Conservation (phyloP, 2,113 vertebrate species). For the Epinephelus lanceolatus region DNA sequence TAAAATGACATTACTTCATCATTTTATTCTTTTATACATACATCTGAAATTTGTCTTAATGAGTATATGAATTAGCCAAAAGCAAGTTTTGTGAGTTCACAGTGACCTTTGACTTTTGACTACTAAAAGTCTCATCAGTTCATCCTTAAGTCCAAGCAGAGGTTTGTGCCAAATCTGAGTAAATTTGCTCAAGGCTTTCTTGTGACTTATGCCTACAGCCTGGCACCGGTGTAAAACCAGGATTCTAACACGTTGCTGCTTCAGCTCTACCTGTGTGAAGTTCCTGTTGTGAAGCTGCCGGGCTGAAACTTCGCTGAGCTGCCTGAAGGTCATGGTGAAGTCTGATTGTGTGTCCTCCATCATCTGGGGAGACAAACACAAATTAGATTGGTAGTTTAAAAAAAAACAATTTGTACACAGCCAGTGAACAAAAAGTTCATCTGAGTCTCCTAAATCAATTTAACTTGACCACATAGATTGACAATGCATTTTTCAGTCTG, state of each 20-base stretch:
- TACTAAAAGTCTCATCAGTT: too few species aligned
- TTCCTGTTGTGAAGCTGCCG: constrained; percentile 73
- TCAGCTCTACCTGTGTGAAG: constrained; percentile 77
- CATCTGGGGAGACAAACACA: constrained; percentile 71
- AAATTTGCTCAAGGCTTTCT: too few species aligned
- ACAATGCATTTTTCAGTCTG: background rate
- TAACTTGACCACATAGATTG: background rate
- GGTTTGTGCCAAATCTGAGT: too few species aligned
- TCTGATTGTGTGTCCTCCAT: constrained; percentile 87
- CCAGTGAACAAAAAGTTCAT: background rate
- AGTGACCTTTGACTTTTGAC: too few species aligned
- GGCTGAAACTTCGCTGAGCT: constrained; percentile 85
- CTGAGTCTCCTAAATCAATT: too few species aligned
- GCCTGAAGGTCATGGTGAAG: constrained; percentile 89
- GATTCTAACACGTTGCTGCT: background rate
- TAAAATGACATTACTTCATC: too few species aligned
- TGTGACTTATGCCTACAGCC: too few species aligned
- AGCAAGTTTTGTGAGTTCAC: too few species aligned
- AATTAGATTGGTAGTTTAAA: background rate
- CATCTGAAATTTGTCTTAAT: too few species aligned
- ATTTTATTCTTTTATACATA: too few species aligned
- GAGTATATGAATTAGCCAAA: too few species aligned
- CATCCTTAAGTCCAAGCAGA: too few species aligned
- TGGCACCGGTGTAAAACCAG: constrained; percentile 13
- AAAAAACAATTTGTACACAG: background rate